Evolutionary conservation across 2,113 vertebrate genomes (phyloP).

Genomic region (Corvus cornix): DNA sequence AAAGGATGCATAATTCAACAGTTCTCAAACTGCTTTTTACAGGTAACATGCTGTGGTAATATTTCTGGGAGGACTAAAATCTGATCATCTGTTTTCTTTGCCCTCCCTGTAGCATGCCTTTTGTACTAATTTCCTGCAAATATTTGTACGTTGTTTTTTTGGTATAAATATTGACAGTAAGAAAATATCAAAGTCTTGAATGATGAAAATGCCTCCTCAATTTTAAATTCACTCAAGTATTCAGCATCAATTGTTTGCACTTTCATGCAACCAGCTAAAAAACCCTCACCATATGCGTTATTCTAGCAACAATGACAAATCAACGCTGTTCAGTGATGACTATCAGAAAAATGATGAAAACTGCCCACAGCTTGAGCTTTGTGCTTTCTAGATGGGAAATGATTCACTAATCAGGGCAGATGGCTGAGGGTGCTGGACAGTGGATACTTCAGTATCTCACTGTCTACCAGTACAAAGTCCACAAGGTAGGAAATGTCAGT

Average conservation of each 20-base stretch:
- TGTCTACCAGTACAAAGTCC: background rate
- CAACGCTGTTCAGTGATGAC: background rate
- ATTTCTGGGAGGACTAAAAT: background rate
- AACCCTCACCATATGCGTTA: background rate
- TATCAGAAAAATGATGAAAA: background rate
- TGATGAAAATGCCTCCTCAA: background rate
- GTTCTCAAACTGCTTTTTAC: background rate
- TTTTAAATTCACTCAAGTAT: background rate
- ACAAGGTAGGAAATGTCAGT: background rate
- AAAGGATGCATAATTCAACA: background rate
- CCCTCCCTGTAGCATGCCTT: background rate
- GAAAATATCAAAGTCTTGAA: background rate
- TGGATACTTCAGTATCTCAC: background rate
- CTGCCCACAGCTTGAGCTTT: background rate
- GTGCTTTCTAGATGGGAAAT: background rate
- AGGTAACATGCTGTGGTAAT: background rate
- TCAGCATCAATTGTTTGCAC: background rate
- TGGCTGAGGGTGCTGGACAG: background rate
- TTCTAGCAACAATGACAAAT: background rate
- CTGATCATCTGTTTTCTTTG: background rate
- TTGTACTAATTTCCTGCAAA: background rate
- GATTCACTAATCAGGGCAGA: background rate
- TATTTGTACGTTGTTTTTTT: background rate
- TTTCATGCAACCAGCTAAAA: background rate
- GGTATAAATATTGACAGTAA: background rate